Conservation (phyloP, 2,888 invertebrate species). For the Petrolisthes manimaculis region DNA sequence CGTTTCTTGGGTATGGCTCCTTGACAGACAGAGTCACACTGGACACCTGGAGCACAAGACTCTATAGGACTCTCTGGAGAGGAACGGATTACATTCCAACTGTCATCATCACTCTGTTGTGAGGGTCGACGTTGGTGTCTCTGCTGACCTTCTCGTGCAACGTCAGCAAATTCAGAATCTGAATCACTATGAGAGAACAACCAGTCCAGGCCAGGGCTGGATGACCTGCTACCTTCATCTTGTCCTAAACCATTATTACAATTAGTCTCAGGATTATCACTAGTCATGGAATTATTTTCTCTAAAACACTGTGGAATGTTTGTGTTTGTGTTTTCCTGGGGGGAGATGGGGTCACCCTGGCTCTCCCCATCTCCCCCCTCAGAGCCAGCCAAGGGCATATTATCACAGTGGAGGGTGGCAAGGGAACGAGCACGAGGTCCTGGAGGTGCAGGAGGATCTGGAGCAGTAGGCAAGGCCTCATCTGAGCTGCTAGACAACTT, state of each 20-base stretch:
- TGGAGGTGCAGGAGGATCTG: slow-evolving; percentile 27
- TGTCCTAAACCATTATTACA: slow-evolving; percentile 26
- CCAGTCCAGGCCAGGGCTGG: slow-evolving; percentile 62
- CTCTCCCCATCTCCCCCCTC: background rate
- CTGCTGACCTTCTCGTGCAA: slow-evolving; percentile 27
- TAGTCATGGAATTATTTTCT: slow-evolving; percentile 24
- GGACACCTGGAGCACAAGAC: slow-evolving; percentile 32
- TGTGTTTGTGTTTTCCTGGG: slow-evolving; percentile 1
- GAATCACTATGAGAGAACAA: slow-evolving; percentile 60
- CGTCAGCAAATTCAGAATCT: slow-evolving; percentile 56
- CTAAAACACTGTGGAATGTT: slow-evolving; percentile 45
- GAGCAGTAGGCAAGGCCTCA: slow-evolving; percentile 44
- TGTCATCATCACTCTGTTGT: slow-evolving; percentile 48
- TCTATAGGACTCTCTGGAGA: slow-evolving; percentile 56
- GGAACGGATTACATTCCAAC: slow-evolving; percentile 54
- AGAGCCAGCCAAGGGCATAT: slow-evolving; percentile 1
- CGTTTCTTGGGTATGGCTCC: slow-evolving; percentile 67
- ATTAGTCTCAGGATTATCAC: slow-evolving; percentile 15
- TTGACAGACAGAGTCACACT: slow-evolving; percentile 42
- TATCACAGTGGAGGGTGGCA: slow-evolving; percentile 48
- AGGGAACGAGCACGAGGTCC: slow-evolving; percentile 36
- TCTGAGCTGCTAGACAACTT: slow-evolving; percentile 61
- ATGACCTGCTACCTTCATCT: slow-evolving; percentile 38
- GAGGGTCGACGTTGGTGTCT: slow-evolving; percentile 40
- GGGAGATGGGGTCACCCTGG: background rate